Evolutionary conservation across 2,888 invertebrate genomes (phyloP).

Genomic region (Pachymerium ferrugineum): DNA sequence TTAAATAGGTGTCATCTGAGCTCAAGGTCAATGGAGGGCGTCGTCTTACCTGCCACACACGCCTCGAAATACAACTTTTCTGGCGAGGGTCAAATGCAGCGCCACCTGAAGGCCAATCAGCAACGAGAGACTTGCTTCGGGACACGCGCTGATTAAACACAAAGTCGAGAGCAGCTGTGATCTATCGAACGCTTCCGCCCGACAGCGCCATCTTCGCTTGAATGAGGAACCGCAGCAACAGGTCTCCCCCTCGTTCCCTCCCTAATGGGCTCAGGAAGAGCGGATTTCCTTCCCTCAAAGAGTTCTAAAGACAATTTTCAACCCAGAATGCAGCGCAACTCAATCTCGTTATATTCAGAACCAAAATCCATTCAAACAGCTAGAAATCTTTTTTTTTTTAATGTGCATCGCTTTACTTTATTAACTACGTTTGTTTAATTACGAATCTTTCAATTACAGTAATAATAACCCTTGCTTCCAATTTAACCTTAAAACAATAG

Average conservation of each 20-base stretch:
- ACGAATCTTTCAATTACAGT: too few relatives aligned
- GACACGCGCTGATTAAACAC: not conserved
- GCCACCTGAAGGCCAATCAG: not conserved
- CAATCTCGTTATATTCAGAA: not conserved
- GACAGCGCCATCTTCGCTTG: not conserved
- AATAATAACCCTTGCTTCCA: too few relatives aligned
- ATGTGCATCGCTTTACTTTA: too few relatives aligned
- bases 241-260: not conserved
- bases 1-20: not conserved
- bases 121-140: not conserved
- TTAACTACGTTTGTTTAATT: too few relatives aligned
- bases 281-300: not conserved
- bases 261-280: not conserved
- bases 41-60: not conserved
- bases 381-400: too few relatives aligned
- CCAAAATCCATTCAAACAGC: too few relatives aligned
- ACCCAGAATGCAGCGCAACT: not conserved
- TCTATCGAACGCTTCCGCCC: not conserved
- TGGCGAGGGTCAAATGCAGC: not conserved
- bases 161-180: not conserved
- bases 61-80: too few relatives aligned
- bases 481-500: too few relatives aligned
- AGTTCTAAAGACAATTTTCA: not conserved
- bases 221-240: not conserved
- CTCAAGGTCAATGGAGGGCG: not conserved